Evolutionary conservation across 2,888 invertebrate species (phyloP).

Genomic region (Hypomecis punctinalis): DNA sequence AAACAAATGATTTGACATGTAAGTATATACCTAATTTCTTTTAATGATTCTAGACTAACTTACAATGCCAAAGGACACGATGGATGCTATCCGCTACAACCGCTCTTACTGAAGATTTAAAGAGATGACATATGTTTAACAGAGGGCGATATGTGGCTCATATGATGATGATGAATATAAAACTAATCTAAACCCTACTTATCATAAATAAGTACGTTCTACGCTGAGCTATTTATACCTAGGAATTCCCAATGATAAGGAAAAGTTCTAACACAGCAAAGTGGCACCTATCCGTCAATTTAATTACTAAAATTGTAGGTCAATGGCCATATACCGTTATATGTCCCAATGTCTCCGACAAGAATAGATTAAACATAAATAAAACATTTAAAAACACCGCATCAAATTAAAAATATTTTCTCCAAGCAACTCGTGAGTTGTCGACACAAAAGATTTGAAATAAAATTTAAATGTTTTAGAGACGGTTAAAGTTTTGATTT

Average conservation of each 20-base stretch:
- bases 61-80: too few relatives aligned
- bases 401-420: constrained; percentile 3
- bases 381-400: constrained; percentile 14
- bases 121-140: too few relatives aligned
- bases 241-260: background rate
- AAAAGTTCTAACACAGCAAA: constrained; percentile 11
- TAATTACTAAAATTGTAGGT: constrained; percentile 35
- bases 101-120: too few relatives aligned
- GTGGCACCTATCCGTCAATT: constrained; percentile 27
- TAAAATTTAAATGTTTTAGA: background rate
- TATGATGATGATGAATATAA: too few relatives aligned
- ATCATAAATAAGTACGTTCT: too few relatives aligned
- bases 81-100: too few relatives aligned
- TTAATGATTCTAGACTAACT: too few relatives aligned
- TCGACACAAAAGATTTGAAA: background rate
- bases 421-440: constrained; percentile 1
- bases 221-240: background rate
- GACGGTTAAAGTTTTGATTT: background rate
- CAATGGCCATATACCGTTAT: constrained; percentile 37
- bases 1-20: too few relatives aligned
- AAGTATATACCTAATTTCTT: too few relatives aligned
- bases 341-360: constrained; percentile 17
- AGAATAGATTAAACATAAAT: constrained; percentile 18
- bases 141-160: too few relatives aligned
- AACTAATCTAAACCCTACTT: too few relatives aligned